Base-by-base conservation (phyloP, 2,113 vertebrate genomes). In the Formicarius rufipectus region DNA sequence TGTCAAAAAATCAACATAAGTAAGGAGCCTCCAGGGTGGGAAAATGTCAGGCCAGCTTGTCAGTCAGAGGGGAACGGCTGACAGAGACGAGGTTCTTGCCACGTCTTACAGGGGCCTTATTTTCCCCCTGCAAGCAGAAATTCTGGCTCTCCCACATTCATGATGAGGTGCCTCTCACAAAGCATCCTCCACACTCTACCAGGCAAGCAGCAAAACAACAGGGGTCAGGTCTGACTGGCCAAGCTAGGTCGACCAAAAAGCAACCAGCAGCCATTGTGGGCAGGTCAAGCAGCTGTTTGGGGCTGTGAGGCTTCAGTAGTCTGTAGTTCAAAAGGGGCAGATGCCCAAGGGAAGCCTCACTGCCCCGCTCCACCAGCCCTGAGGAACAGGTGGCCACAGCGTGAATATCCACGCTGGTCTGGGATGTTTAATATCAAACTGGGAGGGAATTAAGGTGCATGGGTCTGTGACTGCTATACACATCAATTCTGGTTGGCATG, bases 151-250 rank as follows among this genome's bases (percentile, higher is more conserved):
- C 25, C 22, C 47, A 75, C 59, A 50, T 62, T 88, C 68, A 71
- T 0, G 0, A 50, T 0, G 2, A 93, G 42, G 42, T 0, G 0
- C 13, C 8, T 71, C 72, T 76, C 76, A 44, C 44, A 73, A 69
- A 83, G 42, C 50, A 71, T 35, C 53, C 24, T 66, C n/a, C 23
- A 10, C 1, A 2, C 39, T 69, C 24, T 47, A 35, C 16, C 9
- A 58, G 45, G 45, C 14, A 84, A 76, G 35, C 5, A 85, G 71
- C 56, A 77, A 33, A 50, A 50, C 47, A 58, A 4, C 30, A 49
- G 56, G 1, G 3, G 5, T 12, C 67, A 69, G 59, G 28, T 67
- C 56, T 4, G 1, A 58, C 45, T 35, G 66, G 19, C 11, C 27
- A 7, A 8, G 20, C 31, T 22, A 50, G 39, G 8, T 33, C 39